These are phyloP conservation scores for Hydraecia micacea DNA, from an alignment of 2,888 invertebrate species.

Conservation along the genomic window DNA sequence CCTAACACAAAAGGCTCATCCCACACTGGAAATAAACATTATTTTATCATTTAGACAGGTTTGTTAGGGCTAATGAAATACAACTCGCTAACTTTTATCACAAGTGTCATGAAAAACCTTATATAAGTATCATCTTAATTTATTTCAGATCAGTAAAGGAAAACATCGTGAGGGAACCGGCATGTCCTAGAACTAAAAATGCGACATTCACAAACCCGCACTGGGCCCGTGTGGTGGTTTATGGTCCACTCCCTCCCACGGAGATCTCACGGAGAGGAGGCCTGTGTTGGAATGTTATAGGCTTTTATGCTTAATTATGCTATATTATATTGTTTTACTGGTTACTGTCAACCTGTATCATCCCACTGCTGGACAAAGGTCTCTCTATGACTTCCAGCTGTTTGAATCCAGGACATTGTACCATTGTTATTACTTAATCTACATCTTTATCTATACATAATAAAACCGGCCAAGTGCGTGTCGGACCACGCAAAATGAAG, in stretches of 20 bases:
- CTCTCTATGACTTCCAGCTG: not conserved
- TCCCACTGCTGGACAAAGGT: not conserved
- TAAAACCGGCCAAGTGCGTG: not conserved
- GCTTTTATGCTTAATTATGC: not conserved
- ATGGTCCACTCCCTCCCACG: not conserved
- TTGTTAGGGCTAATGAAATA: not conserved
- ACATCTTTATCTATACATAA: not conserved
- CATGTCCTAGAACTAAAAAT: not conserved
- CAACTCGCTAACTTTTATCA: constrained; percentile 1
- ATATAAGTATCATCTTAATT: not conserved
- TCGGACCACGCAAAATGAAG: too few species aligned
- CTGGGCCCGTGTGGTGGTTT: not conserved
- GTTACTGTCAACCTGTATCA: not conserved
- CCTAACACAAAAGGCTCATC: constrained; percentile 98
- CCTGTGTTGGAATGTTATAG: not conserved
- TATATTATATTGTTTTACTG: not conserved
- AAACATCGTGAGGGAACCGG: not conserved
- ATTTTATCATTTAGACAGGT: not conserved
- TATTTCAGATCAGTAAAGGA: not conserved
- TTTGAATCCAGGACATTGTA: not conserved
- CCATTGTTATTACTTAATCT: not conserved
- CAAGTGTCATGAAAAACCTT: not conserved
- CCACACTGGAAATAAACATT: constrained; percentile 92
- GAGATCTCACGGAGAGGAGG: not conserved
- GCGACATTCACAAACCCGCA: not conserved